A percentile compares a stretch with the other conserved stretches of the same genome.
Evolutionary conservation across 2,888 invertebrate species (phyloP).

Genomic region (Ischnura elegans): DNA sequence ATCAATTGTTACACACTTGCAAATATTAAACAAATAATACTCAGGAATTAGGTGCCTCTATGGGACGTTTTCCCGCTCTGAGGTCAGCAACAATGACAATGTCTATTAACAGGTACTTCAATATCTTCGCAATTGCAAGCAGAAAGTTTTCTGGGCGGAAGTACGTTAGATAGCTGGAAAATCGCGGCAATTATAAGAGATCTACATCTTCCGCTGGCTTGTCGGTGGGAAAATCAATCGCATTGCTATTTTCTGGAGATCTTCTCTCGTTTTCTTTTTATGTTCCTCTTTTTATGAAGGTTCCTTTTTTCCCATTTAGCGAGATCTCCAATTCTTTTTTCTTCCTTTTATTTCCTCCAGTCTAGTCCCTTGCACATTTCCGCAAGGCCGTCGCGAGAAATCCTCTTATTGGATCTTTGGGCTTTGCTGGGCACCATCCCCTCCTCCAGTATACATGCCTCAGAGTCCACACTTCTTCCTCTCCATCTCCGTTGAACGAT

Average conservation of each 20-base stretch:
- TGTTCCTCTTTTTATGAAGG: not conserved
- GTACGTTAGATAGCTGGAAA: too few species aligned
- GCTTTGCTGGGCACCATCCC: constrained; percentile 29
- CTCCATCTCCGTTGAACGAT: not conserved
- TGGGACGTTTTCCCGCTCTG: too few species aligned
- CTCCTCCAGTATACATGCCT: not conserved
- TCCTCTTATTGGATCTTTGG: constrained; percentile 55
- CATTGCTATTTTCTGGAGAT: constrained; percentile 61
- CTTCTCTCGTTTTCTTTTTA: constrained; percentile 51
- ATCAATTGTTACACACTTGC: too few species aligned
- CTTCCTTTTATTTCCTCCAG: not conserved
- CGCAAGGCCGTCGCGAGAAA: constrained; percentile 62
- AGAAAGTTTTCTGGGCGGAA: too few species aligned
- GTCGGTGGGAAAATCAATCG: constrained; percentile 56
- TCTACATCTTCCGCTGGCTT: constrained; percentile 36
- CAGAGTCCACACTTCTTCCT: not conserved
- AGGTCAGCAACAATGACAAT: too few species aligned
- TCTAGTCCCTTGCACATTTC: constrained; percentile 63
- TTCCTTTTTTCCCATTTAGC: constrained; percentile 39
- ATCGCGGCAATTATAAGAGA: not conserved
- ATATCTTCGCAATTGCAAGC: too few species aligned
- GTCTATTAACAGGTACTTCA: too few species aligned
- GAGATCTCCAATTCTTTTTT: not conserved
- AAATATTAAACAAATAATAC: too few species aligned
- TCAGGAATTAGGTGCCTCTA: too few species aligned